phyloP scores from a whole-genome alignment of 2,113 vertebrate species.

The Epinephelus lanceolatus region DNA sequence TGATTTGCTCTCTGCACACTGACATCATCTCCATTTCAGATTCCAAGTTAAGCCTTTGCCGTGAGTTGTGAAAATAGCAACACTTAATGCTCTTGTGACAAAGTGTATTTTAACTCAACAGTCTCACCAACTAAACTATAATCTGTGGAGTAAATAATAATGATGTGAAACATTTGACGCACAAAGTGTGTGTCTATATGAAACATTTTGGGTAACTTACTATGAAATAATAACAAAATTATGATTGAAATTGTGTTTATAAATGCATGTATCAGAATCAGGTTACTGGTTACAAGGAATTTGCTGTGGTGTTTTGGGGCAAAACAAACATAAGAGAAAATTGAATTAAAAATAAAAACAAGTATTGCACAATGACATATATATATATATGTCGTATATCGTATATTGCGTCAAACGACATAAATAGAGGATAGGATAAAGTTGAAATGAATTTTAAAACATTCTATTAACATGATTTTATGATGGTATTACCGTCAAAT shows the following conservation, averaged over 20 bases:
- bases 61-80: constrained; percentile 24
- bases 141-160: neutral
- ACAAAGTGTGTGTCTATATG: neutral
- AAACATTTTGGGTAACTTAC: neutral
- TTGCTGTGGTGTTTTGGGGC: no score
- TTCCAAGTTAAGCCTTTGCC: constrained; percentile 35
- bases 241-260: neutral
- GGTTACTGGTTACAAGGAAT: no score
- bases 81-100: constrained; percentile 4
- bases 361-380: no score
- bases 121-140: neutral
- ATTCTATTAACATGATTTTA: neutral
- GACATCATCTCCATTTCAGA: constrained; percentile 74
- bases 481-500: neutral
- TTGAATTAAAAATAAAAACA: no score
- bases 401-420: no score
- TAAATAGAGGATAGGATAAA: no score
- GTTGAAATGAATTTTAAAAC: no score
- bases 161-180: neutral
- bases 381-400: no score
- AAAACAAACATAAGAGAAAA: no score
- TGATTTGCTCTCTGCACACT: constrained; percentile 62
- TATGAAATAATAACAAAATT: neutral
- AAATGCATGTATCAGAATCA: no score
- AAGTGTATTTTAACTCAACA: constrained; percentile 10